Evolutionary conservation across 2,113 vertebrate species (phyloP), one percentile per base, ranked within the genome.

Genomic region (Chaetorhynchus papuensis): DNA sequence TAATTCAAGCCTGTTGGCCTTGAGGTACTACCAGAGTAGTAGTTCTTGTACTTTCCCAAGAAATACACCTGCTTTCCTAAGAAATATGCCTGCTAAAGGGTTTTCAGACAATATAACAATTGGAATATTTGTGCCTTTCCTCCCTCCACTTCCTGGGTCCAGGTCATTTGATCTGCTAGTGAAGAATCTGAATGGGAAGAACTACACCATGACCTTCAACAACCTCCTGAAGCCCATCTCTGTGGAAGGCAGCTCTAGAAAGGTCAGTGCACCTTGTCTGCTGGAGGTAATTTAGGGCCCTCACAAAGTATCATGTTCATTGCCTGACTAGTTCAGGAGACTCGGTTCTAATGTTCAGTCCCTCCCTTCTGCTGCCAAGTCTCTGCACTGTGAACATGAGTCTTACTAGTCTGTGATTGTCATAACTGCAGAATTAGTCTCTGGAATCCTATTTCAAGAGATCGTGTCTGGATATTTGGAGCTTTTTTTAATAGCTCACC

Each of bases 131-230:
- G 22, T 89, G 3, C 60, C 61, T 61, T 92, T 41, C 61, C 10
- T 94, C 47, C 24, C 27, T 76, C 24, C 2, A 0, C 28, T 70
- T 83, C 70, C 83, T 83, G 54, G 7, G 89, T 96, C 53, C 94
- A 99, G 99, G 95, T 99, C 99, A 11, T 99, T 99, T 86, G 98
- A 98, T 96, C 96, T 99, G 60, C 92, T 99, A n/a, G 98, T 99
- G 53, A 99, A 99, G 96, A 98, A 99, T 76, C 97, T 99, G 45
- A 98, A 98, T 88, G 99, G 98, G 33, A 99, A 99, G 97, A 99
- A 98, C 94, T 98, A 99, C 77, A 98, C 99, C 92, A 99, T 99
- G 99, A 98, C 97, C 12, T 96, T 99, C 84, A 99, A 99, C 94
- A 99, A 99, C 89, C 98, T 99, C 27, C 97, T 99, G 83, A 98